Evolutionary conservation across 2,888 invertebrate species (phyloP).

Genomic region (Dynastes grantii): DNA sequence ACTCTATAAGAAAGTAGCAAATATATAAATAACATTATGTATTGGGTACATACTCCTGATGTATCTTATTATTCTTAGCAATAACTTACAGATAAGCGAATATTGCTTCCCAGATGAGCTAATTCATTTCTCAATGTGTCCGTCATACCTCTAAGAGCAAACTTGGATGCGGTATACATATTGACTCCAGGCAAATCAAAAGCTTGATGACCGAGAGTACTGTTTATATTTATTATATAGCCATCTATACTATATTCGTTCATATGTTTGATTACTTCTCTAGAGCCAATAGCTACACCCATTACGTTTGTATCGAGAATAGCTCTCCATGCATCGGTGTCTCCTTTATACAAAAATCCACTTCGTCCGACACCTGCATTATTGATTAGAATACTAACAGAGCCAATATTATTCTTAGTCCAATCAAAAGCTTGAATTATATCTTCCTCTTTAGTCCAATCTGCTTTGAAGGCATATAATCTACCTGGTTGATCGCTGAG

Average conservation of each 20-base stretch:
- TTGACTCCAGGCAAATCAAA: conserved; percentile 50
- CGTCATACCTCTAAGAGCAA: conserved; percentile 55
- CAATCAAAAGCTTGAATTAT: conserved; percentile 56
- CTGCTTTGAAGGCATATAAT: conserved; percentile 52
- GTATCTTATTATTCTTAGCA: too few species aligned
- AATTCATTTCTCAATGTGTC: conserved; percentile 56
- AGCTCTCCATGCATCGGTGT: conserved; percentile 53
- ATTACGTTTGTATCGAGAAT: conserved; percentile 56
- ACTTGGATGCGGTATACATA: conserved; percentile 55
- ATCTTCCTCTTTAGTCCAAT: conserved; percentile 57
- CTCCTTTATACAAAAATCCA: conserved; percentile 53
- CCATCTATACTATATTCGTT: conserved; percentile 55
- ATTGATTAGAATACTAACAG: conserved; percentile 58
- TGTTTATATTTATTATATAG: conserved; percentile 58
- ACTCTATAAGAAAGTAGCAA: too few species aligned
- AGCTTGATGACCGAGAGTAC: conserved; percentile 54
- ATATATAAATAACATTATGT: too few species aligned
- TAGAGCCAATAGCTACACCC: conserved; percentile 52
- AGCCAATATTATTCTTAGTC: conserved; percentile 56
- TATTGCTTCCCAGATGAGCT: conserved; percentile 43
- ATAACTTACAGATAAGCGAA: conserved; percentile 51
- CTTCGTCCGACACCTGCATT: conserved; percentile 55
- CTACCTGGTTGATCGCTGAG: conserved; percentile 50
- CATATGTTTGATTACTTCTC: conserved; percentile 57
- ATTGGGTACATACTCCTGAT: too few species aligned